These are phyloP conservation scores for Dermochelys coriacea DNA, from an alignment of 2,797 vertebrate species.

Conservation along the genomic window DNA sequence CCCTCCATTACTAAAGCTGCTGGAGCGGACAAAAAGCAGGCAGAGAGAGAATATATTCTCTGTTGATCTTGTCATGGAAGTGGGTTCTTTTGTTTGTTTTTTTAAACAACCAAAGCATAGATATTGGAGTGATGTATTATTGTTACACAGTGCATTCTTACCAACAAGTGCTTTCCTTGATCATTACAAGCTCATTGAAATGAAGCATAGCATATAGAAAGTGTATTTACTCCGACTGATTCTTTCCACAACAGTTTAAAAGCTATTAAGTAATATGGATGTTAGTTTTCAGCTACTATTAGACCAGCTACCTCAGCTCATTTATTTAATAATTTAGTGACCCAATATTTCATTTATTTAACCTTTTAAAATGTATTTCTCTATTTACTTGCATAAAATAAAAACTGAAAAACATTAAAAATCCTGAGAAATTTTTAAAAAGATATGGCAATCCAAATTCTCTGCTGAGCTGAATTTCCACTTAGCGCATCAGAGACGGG, in stretches of 20 bases:
- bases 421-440: background rate
- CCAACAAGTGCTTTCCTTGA: background rate
- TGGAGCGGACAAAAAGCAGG: background rate
- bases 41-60: background rate
- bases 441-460: background rate
- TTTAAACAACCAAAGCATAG: background rate
- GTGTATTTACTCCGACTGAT: background rate
- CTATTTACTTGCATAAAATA: background rate
- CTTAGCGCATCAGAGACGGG: background rate
- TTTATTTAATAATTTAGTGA: background rate
- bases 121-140: background rate
- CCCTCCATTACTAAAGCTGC: background rate
- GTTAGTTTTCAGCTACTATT: background rate
- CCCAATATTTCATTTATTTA: background rate
- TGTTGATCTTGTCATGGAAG: background rate
- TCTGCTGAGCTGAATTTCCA: background rate
- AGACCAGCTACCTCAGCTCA: background rate
- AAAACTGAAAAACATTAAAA: background rate
- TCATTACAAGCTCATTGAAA: background rate
- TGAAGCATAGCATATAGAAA: background rate
- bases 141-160: background rate
- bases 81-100: no score
- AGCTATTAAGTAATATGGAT: background rate
- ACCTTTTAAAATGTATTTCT: background rate
- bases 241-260: background rate